These are phyloP conservation scores for Xanthia icteritia DNA, from an alignment of 2,888 invertebrate species.

Conservation along the genomic window DNA sequence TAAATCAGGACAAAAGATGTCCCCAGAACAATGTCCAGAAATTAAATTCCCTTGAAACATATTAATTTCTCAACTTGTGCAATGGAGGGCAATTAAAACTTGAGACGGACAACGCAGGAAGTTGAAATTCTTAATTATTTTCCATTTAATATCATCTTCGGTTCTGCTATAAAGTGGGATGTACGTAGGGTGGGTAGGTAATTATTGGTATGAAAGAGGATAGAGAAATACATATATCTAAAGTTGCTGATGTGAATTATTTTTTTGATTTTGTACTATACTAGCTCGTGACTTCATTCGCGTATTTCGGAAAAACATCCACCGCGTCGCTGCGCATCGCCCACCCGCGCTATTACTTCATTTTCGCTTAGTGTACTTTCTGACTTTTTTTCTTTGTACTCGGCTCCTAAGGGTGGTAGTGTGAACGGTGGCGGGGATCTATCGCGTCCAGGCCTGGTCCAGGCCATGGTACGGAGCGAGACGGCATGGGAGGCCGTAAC, in stretches of 20 bases:
- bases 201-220: constrained; percentile 31
- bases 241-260: constrained; percentile 5
- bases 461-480: too few relatives aligned
- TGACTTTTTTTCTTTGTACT: too few relatives aligned
- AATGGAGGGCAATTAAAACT: constrained; percentile 87
- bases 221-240: constrained; percentile 20
- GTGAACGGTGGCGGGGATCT: too few relatives aligned
- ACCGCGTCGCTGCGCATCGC: too few relatives aligned
- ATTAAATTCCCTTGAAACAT: constrained; percentile 79
- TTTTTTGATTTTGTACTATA: constrained; percentile 6
- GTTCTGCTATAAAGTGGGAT: constrained; percentile 42
- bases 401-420: too few relatives aligned
- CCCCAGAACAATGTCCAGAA: constrained; percentile 74
- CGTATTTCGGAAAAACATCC: too few relatives aligned
- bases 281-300: too few relatives aligned
- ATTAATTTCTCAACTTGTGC: constrained; percentile 85
- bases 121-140: constrained; percentile 80
- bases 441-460: too few relatives aligned
- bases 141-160: constrained; percentile 78
- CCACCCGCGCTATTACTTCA: too few relatives aligned
- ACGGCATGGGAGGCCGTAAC: too few relatives aligned
- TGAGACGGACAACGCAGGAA: constrained; percentile 78
- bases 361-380: too few relatives aligned
- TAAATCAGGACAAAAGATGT: constrained; percentile 68
- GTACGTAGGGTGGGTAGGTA: constrained; percentile 23